Percentiles rank a stretch among this genome's conserved stretches.
Conservation (phyloP, 1,140 invertebrate genomes). For the Drosophila quadrilineata region DNA sequence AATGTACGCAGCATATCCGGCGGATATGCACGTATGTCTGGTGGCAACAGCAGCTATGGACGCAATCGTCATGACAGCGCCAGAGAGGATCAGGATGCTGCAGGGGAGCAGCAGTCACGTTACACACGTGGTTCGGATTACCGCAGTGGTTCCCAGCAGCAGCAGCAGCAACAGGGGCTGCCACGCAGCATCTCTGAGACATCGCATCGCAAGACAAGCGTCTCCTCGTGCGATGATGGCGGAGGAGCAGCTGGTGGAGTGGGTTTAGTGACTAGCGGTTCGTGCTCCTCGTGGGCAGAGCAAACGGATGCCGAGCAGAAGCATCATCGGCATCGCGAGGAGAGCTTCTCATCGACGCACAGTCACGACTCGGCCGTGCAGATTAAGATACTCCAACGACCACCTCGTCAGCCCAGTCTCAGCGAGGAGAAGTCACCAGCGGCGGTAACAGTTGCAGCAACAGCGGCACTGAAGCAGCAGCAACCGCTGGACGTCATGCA, state of each 20-base stretch:
- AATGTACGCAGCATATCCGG: constrained; percentile 57
- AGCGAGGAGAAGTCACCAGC: constrained; percentile 53
- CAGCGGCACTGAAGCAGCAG: constrained; percentile 26
- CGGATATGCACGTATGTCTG: constrained; percentile 42
- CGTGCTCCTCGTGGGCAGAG: constrained; percentile 72
- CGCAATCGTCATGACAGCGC: constrained; percentile 76
- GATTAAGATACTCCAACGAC: constrained; percentile 77
- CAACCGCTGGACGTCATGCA: constrained; percentile 39
- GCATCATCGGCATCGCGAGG: constrained; percentile 64
- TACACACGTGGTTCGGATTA: constrained; percentile 54
- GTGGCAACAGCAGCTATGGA: constrained; percentile 46
- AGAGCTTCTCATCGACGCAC: constrained; percentile 73
- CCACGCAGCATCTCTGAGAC: constrained; percentile 80
- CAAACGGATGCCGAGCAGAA: constrained; percentile 78
- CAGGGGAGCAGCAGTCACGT: constrained; percentile 44
- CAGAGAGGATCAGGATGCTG: constrained; percentile 58
- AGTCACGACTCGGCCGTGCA: constrained; percentile 76
- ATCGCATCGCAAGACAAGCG: constrained; percentile 79
- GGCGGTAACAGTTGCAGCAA: constrained; percentile 19
- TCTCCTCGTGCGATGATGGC: constrained; percentile 70
- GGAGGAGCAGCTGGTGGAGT: background rate
- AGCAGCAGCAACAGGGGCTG: constrained; percentile 31
- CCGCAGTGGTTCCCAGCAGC: constrained; percentile 44
- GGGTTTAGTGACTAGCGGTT: too few relatives aligned
- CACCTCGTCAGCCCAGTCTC: constrained; percentile 68